Evolutionary conservation across 1,140 invertebrate species (phyloP).

Genomic region (Atta texana): DNA sequence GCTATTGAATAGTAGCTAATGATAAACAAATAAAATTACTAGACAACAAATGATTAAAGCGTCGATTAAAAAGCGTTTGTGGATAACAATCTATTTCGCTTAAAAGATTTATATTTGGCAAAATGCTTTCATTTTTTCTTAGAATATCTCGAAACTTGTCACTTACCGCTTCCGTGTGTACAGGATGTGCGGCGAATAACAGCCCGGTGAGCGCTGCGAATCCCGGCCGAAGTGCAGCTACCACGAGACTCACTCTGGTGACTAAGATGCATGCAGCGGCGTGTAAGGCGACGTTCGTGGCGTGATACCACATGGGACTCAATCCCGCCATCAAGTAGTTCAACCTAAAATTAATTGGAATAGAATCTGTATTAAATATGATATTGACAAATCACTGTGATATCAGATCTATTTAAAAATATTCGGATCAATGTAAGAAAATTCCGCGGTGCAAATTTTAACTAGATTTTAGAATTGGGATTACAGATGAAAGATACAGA

Average conservation of each 20-base stretch:
- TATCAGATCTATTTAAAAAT: background rate
- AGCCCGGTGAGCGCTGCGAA: slow-evolving; percentile 90
- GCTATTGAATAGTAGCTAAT: slow-evolving; percentile 52
- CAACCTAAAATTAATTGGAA: slow-evolving; percentile 87
- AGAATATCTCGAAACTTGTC: background rate
- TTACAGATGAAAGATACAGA: background rate
- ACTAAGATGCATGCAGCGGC: slow-evolving; percentile 90
- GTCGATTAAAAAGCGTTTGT: background rate
- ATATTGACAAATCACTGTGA: background rate
- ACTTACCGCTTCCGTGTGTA: slow-evolving; percentile 95
- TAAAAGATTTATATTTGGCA: background rate
- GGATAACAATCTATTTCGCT: background rate
- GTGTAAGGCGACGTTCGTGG: slow-evolving; percentile 91
- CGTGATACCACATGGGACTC: slow-evolving; percentile 91
- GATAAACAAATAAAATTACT: background rate
- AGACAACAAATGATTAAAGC: background rate
- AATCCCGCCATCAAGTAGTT: slow-evolving; percentile 91
- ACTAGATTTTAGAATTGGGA: background rate
- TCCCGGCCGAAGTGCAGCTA: slow-evolving; percentile 89
- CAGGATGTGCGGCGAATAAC: slow-evolving; percentile 95
- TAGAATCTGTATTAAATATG: slow-evolving; percentile 11
- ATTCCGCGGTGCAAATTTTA: background rate
- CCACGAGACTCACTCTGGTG: slow-evolving; percentile 88
- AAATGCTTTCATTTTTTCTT: background rate
- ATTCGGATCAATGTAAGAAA: background rate